Percentiles rank a stretch among this genome's conserved stretches.
Evolutionary conservation across 2,113 vertebrate genomes (phyloP).

Genomic region (Dissostichus mawsoni): DNA sequence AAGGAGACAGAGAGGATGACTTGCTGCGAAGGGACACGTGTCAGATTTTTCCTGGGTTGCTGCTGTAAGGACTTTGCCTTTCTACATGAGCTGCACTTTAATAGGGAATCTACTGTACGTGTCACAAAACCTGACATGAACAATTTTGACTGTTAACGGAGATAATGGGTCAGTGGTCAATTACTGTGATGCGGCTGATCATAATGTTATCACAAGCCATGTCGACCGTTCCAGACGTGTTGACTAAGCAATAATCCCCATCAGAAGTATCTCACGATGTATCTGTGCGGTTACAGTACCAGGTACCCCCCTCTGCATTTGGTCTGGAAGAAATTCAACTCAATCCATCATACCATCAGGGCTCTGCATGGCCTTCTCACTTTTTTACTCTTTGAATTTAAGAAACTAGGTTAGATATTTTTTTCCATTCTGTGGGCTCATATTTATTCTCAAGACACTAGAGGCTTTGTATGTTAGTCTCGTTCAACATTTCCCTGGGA

Average conservation of each 20-base stretch:
- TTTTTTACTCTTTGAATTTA: constrained; percentile 72
- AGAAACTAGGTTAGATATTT: constrained; percentile 65
- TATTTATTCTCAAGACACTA: constrained; percentile 73
- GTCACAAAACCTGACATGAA: constrained; percentile 5
- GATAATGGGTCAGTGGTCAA: constrained; percentile 12
- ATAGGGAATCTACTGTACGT: too few species aligned
- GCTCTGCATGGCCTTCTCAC: constrained; percentile 56
- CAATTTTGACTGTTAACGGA: constrained; percentile 33
- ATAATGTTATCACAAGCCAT: constrained; percentile 19
- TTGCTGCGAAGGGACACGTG: too few species aligned
- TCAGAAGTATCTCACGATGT: constrained; percentile 54
- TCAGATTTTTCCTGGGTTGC: too few species aligned
- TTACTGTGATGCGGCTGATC: constrained; percentile 7
- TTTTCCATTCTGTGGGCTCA: constrained; percentile 70
- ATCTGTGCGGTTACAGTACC: constrained; percentile 69
- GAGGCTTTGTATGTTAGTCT: constrained; percentile 56
- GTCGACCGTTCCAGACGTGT: constrained; percentile 42
- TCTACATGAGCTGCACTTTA: too few species aligned
- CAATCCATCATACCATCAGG: constrained; percentile 76
- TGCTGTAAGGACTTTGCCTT: too few species aligned
- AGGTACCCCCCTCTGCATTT: constrained; percentile 24
- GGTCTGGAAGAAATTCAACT: constrained; percentile 82
- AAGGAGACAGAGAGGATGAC: too few species aligned
- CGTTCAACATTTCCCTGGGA: constrained; percentile 53
- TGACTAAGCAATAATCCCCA: constrained; percentile 45